A percentile compares a stretch with the other conserved stretches of the same genome.
phyloP scores from a whole-genome alignment of 1,140 invertebrate genomes.

The Venustaconcha ellipsiformis region DNA sequence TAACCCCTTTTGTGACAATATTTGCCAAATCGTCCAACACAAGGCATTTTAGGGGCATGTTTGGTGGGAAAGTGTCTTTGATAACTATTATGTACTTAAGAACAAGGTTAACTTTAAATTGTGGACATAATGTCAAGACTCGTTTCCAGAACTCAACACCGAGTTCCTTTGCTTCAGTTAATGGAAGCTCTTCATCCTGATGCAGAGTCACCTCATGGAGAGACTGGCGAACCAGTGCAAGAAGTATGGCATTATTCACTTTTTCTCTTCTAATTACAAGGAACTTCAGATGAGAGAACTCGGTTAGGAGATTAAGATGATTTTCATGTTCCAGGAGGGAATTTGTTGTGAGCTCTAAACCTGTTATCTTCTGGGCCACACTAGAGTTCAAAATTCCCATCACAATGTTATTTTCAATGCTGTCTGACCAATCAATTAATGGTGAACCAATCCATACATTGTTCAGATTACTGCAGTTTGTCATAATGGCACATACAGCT shows the following conservation, averaged over 20 bases:
- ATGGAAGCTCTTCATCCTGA: slow-evolving; percentile 45
- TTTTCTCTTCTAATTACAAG: slow-evolving; percentile 40
- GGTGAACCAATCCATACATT: slow-evolving; percentile 28
- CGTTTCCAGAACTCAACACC: slow-evolving; percentile 36
- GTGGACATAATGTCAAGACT: slow-evolving; percentile 32
- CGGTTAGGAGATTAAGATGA: slow-evolving; percentile 26
- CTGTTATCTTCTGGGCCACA: slow-evolving; percentile 33
- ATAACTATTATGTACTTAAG: slow-evolving; percentile 42
- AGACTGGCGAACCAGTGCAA: slow-evolving; percentile 25
- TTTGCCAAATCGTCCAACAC: slow-evolving; percentile 45
- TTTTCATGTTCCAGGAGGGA: slow-evolving; percentile 39
- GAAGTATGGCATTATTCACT: slow-evolving; percentile 40
- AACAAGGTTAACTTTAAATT: slow-evolving; percentile 38
- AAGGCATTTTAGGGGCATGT: slow-evolving; percentile 39
- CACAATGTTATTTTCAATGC: slow-evolving; percentile 31
- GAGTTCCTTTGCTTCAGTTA: slow-evolving; percentile 33
- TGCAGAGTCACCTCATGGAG: slow-evolving; percentile 39
- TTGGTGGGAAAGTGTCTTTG: slow-evolving; percentile 39
- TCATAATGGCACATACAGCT: slow-evolving; percentile 27
- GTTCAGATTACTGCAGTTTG: slow-evolving; percentile 24
- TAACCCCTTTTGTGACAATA: slow-evolving; percentile 45
- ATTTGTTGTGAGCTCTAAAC: slow-evolving; percentile 32
- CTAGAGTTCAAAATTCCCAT: slow-evolving; percentile 20
- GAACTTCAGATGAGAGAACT: slow-evolving; percentile 32
- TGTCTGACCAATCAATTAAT: slow-evolving; percentile 32